A percentile compares a stretch with the other conserved stretches of the same genome.
Evolutionary conservation across 2,113 vertebrate genomes (phyloP).

Genomic region (Osmerus mordax): DNA sequence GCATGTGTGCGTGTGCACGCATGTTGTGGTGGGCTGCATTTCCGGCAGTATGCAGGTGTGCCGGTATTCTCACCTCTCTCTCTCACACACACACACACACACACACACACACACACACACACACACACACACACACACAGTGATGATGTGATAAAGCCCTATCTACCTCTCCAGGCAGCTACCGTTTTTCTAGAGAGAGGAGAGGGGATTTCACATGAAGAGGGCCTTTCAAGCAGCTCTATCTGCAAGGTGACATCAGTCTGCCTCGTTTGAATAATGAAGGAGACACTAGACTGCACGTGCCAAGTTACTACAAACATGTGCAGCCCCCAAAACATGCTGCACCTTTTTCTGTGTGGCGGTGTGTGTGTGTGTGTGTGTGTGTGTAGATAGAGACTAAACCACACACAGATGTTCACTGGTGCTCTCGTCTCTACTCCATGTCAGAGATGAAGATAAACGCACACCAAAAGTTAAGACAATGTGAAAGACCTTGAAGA

Average conservation of each 20-base stretch:
- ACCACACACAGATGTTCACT: constrained; percentile 14
- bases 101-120: background rate
- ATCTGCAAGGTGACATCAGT: no score
- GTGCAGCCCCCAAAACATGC: constrained; percentile 3
- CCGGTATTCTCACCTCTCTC: constrained; percentile 33
- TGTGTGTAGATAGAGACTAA: background rate
- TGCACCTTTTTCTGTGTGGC: background rate
- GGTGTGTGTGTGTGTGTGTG: background rate
- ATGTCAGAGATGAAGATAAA: background rate
- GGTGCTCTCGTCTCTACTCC: background rate
- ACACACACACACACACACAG: constrained; percentile 21
- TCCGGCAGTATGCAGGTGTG: constrained; percentile 57
- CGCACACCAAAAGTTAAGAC: background rate
- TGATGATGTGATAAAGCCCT: constrained; percentile 47
- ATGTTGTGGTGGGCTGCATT: constrained; percentile 33
- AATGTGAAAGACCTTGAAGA: background rate
- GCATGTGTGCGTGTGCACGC: constrained; percentile 5
- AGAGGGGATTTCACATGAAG: constrained; percentile 50
- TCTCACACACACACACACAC: background rate
- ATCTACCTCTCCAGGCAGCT: constrained; percentile 32
- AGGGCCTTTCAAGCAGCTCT: constrained; percentile 8
- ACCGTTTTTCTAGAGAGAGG: constrained; percentile 30
- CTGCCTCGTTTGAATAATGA: no score
- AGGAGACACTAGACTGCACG: no score
- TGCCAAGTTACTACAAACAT: no score